A percentile compares a stretch with the other conserved stretches of the same genome.
Conservation (phyloP, 2,113 vertebrate species). For the Rhinoptilus africanus region DNA sequence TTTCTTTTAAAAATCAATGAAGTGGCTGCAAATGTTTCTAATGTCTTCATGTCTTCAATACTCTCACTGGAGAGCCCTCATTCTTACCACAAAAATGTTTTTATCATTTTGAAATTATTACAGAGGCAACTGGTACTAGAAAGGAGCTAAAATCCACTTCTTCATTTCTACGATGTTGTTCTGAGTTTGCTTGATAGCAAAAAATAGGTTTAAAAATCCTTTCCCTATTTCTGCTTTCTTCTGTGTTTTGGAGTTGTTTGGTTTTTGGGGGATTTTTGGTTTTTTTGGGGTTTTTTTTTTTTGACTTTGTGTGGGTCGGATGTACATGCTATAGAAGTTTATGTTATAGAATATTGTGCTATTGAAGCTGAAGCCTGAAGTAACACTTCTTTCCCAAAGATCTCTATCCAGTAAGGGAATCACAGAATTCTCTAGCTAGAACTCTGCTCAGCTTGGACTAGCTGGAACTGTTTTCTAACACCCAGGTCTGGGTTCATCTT, state of each 20-base stretch:
- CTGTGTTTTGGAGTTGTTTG: neutral
- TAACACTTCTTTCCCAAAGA: neutral
- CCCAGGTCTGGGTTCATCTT: neutral
- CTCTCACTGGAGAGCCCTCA: neutral
- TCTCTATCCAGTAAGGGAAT: neutral
- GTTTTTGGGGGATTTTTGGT: too few species aligned
- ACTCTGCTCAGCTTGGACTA: neutral
- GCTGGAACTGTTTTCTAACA: neutral
- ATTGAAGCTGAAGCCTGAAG: neutral
- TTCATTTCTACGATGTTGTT: neutral
- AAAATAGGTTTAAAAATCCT: neutral
- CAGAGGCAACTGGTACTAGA: neutral
- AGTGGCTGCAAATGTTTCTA: conserved; percentile 32
- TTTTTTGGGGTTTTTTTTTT: neutral
- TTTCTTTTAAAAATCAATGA: conserved; percentile 68
- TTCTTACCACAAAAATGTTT: neutral
- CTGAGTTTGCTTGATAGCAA: neutral
- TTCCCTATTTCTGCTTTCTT: neutral
- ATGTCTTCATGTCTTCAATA: conserved; percentile 9
- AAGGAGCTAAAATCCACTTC: neutral
- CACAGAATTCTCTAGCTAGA: neutral
- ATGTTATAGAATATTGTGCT: neutral
- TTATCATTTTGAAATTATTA: neutral
- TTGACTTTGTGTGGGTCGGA: neutral
- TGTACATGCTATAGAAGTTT: neutral